These are phyloP conservation scores for Neosilurus mollespiculum DNA, from an alignment of 2,797 vertebrate genomes.

Conservation along the genomic window DNA sequence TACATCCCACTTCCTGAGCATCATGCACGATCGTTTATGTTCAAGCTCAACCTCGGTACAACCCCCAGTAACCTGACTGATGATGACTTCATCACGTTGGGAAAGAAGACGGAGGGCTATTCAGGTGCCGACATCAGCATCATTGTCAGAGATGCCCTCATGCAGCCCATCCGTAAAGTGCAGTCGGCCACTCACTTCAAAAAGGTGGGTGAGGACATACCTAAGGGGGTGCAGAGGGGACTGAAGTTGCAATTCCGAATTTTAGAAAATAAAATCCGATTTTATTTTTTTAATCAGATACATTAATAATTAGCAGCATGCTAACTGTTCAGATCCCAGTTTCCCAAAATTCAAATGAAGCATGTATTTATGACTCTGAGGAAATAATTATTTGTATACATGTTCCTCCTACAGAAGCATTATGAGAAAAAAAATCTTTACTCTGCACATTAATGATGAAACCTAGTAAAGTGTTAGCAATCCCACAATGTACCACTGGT, in stretches of 20 bases:
- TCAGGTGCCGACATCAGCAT: constrained; percentile 94
- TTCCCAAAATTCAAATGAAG: not conserved
- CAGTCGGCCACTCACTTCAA: constrained; percentile 96
- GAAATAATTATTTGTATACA: not conserved
- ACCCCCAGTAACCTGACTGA: constrained; percentile 87
- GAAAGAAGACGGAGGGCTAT: constrained; percentile 86
- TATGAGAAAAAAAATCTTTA: not conserved
- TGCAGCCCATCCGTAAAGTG: constrained; percentile 96
- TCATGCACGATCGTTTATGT: constrained; percentile 87
- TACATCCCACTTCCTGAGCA: constrained; percentile 95
- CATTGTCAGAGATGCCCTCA: constrained; percentile 92
- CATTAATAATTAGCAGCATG: not conserved
- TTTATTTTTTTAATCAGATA: not conserved
- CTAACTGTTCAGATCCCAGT: not conserved
- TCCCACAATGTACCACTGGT: not conserved
- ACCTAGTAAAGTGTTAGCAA: not conserved
- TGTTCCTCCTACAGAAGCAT: not conserved
- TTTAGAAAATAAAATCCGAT: not conserved
- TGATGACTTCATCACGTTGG: constrained; percentile 83
- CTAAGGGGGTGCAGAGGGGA: not conserved
- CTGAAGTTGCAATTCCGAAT: not conserved
- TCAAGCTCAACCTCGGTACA: constrained; percentile 89
- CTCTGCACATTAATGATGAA: not conserved
- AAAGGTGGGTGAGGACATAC: constrained; percentile 74
- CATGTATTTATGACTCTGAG: not conserved